Percentiles rank a stretch among this genome's conserved stretches.
These are phyloP conservation scores for Cuculus canorus DNA, from an alignment of 2,797 vertebrate species.

Conservation along the genomic window DNA sequence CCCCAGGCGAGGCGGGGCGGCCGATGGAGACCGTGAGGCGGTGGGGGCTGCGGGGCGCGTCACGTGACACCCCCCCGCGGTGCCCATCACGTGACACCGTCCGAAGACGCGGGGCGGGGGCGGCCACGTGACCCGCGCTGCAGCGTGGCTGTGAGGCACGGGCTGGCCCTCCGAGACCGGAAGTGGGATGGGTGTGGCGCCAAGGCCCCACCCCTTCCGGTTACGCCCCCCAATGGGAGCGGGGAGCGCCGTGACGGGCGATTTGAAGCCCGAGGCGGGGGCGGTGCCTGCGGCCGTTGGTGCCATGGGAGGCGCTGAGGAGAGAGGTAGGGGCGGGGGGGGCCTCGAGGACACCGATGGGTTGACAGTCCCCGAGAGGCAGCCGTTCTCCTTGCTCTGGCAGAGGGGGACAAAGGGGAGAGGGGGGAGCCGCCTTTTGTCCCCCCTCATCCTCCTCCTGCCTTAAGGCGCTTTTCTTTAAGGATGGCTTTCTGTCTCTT, in stretches of 20 bases:
- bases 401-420: fast-evolving
- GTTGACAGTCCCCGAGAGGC: too few species aligned
- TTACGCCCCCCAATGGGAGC: neutral
- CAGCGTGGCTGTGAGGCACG: neutral
- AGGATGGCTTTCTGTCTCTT: neutral
- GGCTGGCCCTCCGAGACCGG: too few species aligned
- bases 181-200: too few species aligned
- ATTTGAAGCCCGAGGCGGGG: neutral
- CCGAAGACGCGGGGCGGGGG: fast-evolving
- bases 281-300: neutral
- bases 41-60: too few species aligned
- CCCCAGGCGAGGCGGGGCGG: too few species aligned
- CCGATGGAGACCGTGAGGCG: too few species aligned
- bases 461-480: neutral
- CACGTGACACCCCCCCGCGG: too few species aligned
- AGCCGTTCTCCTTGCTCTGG: neutral
- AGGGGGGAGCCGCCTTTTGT: too few species aligned
- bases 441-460: fast-evolving
- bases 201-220: conserved; percentile 2
- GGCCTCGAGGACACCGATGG: too few species aligned
- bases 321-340: conserved; percentile 18
- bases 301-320: conserved; percentile 20
- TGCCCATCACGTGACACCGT: too few species aligned
- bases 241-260: neutral
- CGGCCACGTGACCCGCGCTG: neutral